These are phyloP conservation scores for Eclectus roratus DNA, from an alignment of 2,113 vertebrate species.

Conservation along the genomic window DNA sequence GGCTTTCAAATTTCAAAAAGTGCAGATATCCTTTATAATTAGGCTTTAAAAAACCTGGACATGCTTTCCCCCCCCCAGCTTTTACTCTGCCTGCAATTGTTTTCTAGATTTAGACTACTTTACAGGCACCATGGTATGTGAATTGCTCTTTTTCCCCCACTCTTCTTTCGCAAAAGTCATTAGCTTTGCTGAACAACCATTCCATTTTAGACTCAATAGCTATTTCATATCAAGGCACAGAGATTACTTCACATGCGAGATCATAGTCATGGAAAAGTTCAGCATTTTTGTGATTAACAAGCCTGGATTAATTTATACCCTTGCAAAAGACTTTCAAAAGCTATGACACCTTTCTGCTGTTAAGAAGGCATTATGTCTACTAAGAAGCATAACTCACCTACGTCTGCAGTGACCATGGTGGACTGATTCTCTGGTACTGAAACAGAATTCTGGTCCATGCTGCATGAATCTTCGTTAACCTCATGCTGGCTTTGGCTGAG, in stretches of 20 bases:
- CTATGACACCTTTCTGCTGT: not conserved
- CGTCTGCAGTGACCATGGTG: slow-evolving; percentile 82
- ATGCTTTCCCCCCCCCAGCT: not conserved
- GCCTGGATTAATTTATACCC: not conserved
- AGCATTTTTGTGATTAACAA: not conserved
- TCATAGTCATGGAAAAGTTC: fast-evolving
- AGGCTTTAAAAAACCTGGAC: not conserved
- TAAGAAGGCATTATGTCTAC: not conserved
- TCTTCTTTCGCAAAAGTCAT: not conserved
- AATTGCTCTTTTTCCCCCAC: too few species aligned
- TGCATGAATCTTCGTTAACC: slow-evolving; percentile 80
- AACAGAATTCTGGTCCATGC: slow-evolving; percentile 84
- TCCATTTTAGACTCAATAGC: not conserved
- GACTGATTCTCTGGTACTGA: slow-evolving; percentile 87
- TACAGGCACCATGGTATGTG: not conserved
- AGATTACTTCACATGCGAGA: not conserved
- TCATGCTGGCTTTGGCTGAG: slow-evolving; percentile 88
- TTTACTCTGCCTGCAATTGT: not conserved
- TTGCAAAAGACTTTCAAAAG: not conserved
- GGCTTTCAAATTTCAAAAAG: not conserved
- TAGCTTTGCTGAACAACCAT: not conserved
- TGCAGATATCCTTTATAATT: not conserved
- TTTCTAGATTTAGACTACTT: not conserved
- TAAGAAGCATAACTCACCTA: slow-evolving; percentile 74
- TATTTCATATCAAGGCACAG: not conserved